Conservation (phyloP, 2,797 vertebrate species). For the Neosilurus hyrtlii region DNA sequence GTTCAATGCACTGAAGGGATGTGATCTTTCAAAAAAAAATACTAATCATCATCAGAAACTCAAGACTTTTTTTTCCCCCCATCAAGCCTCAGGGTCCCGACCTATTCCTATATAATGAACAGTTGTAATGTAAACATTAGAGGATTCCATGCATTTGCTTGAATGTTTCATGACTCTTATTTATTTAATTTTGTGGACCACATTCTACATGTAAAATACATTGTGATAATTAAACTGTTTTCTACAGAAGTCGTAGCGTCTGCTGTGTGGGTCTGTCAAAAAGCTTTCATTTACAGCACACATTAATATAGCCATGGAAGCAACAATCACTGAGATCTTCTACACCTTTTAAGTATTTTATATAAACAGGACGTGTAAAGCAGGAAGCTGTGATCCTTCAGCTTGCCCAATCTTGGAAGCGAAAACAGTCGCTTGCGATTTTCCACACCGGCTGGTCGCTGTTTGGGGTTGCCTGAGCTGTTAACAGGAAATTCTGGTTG, state of each 20-base stretch:
- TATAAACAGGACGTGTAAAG: background rate
- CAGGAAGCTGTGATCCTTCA: conserved; percentile 53
- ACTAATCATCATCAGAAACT: background rate
- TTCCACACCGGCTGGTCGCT: conserved; percentile 91
- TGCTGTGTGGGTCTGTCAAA: conserved; percentile 41
- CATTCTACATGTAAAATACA: conserved; percentile 57
- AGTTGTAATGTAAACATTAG: conserved; percentile 26
- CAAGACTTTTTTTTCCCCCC: background rate
- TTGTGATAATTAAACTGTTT: conserved; percentile 69
- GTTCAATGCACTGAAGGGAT: background rate
- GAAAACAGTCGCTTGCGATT: conserved; percentile 95
- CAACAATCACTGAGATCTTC: background rate
- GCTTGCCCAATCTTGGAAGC: conserved; percentile 92
- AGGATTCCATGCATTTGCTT: conserved; percentile 38
- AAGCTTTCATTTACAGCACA: conserved; percentile 28
- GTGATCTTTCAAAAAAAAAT: background rate
- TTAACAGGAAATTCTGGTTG: conserved; percentile 95
- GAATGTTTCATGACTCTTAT: conserved; percentile 61
- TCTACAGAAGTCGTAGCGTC: conserved; percentile 43
- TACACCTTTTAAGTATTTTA: background rate
- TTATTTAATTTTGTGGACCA: conserved; percentile 60
- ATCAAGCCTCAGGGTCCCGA: conserved; percentile 37
- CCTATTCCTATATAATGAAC: background rate
- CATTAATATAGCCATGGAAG: background rate
- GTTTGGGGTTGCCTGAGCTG: conserved; percentile 81